A percentile compares a stretch with the other conserved stretches of the same genome.
Conservation (phyloP, 2,797 vertebrate genomes). For the Psittacula echo region DNA sequence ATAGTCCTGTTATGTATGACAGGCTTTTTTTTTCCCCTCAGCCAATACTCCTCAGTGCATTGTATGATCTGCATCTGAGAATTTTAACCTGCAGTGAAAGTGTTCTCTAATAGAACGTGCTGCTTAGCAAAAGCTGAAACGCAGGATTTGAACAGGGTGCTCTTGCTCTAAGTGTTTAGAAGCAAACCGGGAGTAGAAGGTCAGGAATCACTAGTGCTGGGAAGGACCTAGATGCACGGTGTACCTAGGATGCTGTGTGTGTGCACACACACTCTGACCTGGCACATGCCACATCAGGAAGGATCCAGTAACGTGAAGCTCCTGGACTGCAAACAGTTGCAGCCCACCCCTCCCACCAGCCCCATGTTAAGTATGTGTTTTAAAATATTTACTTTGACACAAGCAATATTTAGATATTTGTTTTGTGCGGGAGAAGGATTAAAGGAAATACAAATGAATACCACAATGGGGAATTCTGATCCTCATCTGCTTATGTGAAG, state of each 20-base stretch:
- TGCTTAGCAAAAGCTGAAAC: background rate
- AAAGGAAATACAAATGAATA: background rate
- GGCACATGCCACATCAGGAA: background rate
- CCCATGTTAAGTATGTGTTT: background rate
- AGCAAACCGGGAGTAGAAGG: background rate
- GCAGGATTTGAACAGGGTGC: background rate
- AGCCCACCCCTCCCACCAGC: background rate
- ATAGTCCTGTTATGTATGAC: constrained; percentile 30
- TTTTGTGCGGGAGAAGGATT: background rate
- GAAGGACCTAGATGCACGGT: background rate
- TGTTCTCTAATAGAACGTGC: background rate
- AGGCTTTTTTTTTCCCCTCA: background rate
- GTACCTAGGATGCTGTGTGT: background rate
- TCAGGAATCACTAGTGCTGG: background rate
- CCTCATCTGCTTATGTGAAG: background rate
- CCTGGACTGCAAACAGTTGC: background rate
- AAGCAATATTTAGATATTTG: background rate
- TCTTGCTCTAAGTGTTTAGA: background rate
- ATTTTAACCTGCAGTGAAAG: constrained; percentile 36
- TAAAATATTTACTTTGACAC: background rate
- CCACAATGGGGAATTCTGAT: background rate
- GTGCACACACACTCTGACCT: background rate
- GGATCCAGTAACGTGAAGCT: background rate
- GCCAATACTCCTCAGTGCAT: constrained; percentile 36
- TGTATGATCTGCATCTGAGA: constrained; percentile 29